These are phyloP conservation scores for Scomber japonicus DNA, from an alignment of 2,113 vertebrate species.

Conservation along the genomic window DNA sequence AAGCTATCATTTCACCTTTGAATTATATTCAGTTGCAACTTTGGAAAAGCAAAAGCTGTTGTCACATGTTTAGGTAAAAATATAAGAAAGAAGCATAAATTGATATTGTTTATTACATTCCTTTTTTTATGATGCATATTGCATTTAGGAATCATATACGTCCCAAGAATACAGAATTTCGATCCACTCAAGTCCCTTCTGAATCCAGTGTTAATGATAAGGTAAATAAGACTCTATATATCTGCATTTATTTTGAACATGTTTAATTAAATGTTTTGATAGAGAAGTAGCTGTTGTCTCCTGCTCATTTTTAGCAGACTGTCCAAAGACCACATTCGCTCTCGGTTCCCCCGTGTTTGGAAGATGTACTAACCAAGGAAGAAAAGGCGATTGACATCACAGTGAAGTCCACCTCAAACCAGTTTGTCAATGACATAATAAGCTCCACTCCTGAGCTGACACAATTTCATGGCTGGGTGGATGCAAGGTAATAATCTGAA, in stretches of 20 bases:
- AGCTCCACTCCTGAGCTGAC: constrained; percentile 86
- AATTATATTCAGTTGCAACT: too few species aligned
- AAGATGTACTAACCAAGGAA: constrained; percentile 52
- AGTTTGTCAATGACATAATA: constrained; percentile 81
- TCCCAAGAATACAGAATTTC: constrained; percentile 67
- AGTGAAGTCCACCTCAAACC: constrained; percentile 45
- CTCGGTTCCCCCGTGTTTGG: constrained; percentile 52
- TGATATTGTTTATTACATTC: neutral
- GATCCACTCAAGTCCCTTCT: constrained; percentile 35
- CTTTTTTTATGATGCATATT: neutral
- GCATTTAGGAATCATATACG: constrained; percentile 71
- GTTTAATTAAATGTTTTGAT: neutral
- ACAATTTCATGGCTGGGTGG: constrained; percentile 62
- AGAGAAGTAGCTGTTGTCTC: neutral
- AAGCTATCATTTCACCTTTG: too few species aligned
- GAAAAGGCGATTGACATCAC: constrained; percentile 31
- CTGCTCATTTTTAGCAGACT: constrained; percentile 37
- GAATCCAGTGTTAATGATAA: constrained; percentile 57
- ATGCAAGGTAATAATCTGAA: constrained; percentile 72
- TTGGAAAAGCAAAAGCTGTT: neutral
- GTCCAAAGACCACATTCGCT: constrained; percentile 62
- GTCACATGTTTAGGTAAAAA: neutral
- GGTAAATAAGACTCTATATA: constrained; percentile 58
- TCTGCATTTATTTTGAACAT: neutral
- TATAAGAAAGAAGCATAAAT: neutral